Evolutionary conservation across 2,888 invertebrate genomes (phyloP).

Genomic region (Cremastinae sp.): DNA sequence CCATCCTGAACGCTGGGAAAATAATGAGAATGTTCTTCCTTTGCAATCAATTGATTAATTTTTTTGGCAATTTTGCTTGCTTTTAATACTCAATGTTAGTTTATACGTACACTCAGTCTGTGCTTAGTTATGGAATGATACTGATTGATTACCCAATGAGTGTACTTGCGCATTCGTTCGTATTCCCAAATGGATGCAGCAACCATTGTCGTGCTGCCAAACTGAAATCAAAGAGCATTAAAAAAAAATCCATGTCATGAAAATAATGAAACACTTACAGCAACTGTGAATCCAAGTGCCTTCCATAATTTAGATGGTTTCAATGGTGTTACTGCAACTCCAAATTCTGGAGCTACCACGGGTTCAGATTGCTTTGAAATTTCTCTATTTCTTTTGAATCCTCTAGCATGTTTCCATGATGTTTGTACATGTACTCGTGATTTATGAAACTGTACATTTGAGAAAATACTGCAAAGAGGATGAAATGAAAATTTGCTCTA

Average conservation of each 20-base stretch:
- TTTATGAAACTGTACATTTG: conserved; percentile 64
- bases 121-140: conserved; percentile 59
- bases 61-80: not conserved
- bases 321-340: conserved; percentile 80
- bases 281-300: conserved; percentile 85
- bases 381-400: conserved; percentile 66
- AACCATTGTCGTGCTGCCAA: conserved; percentile 86
- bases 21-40: conserved; percentile 13
- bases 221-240: conserved; percentile 80
- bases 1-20: conserved; percentile 71
- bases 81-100: not conserved
- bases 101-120: conserved; percentile 65
- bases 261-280: conserved; percentile 81
- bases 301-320: conserved; percentile 82
- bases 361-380: conserved; percentile 47
- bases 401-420: conserved; percentile 65
- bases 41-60: not conserved
- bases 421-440: conserved; percentile 64
- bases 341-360: conserved; percentile 64
- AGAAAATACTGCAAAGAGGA: conserved; percentile 69
- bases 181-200: conserved; percentile 94
- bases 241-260: not conserved
- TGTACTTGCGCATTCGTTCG: conserved; percentile 83
- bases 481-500: conserved; percentile 40
- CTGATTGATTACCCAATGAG: conserved; percentile 67